Evolutionary conservation across 2,888 invertebrate genomes (phyloP).

Genomic region (Elmis aenea): DNA sequence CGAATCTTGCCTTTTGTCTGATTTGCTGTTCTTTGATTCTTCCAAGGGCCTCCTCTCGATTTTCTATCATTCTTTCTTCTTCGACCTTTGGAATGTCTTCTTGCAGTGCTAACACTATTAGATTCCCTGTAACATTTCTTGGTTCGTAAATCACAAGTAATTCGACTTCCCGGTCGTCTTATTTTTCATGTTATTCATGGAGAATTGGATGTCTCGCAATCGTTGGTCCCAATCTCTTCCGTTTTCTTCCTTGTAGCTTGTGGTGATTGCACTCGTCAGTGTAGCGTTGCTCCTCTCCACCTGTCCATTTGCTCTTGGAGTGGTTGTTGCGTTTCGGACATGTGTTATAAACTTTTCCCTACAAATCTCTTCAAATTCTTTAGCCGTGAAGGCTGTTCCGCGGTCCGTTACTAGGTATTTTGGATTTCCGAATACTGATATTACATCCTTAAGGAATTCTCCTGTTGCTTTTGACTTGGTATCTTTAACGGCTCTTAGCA

Average conservation of each 20-base stretch:
- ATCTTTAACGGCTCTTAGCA: not conserved
- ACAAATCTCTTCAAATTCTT: constrained; percentile 1
- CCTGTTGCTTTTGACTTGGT: constrained; percentile 1
- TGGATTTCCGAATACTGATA: not conserved
- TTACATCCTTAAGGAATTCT: not conserved
- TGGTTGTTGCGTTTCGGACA: constrained; percentile 5
- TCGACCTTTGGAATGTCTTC: too few relatives aligned
- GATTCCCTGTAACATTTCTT: not conserved
- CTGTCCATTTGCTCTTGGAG: constrained; percentile 7
- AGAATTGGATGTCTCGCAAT: not conserved
- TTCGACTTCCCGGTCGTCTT: not conserved
- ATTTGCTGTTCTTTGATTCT: not conserved
- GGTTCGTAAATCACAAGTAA: not conserved
- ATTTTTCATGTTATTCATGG: not conserved
- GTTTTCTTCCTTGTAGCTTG: constrained; percentile 1
- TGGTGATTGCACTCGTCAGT: not conserved
- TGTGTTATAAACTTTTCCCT: not conserved
- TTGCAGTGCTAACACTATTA: not conserved
- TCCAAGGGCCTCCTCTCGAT: not conserved
- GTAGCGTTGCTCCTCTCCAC: constrained; percentile 1
- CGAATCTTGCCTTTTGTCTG: not conserved
- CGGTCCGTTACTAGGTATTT: not conserved
- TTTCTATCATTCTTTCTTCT: not conserved
- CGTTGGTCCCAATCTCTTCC: not conserved
- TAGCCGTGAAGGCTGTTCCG: not conserved